Conservation (phyloP, 2,113 vertebrate genomes). For the Anhinga rufa region DNA sequence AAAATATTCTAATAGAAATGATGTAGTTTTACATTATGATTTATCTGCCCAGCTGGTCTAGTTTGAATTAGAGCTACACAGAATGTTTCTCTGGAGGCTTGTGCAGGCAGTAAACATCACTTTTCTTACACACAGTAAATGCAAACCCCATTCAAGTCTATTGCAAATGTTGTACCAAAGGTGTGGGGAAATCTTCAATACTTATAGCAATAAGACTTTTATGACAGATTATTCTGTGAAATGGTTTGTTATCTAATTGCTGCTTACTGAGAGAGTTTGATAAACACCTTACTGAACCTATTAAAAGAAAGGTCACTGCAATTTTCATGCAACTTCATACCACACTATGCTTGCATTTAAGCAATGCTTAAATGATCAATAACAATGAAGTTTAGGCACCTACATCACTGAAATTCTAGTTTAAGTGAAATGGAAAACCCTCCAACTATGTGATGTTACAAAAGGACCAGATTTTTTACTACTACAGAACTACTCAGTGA, state of each 20-base stretch:
- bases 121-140: conserved; percentile 38
- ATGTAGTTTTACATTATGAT: conserved; percentile 59
- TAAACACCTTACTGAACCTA: conserved; percentile 29
- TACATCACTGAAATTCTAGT: neutral
- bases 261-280: conserved; percentile 28
- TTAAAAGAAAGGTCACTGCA: conserved; percentile 34
- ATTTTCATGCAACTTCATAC: neutral
- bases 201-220: neutral
- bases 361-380: neutral
- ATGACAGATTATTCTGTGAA: conserved; percentile 20
- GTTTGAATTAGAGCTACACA: conserved; percentile 60
- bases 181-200: neutral
- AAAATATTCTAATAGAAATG: conserved; percentile 54
- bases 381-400: neutral
- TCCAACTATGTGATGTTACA: neutral
- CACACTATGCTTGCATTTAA: neutral
- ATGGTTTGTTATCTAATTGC: conserved; percentile 34
- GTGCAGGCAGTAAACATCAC: conserved; percentile 9
- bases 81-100: conserved; percentile 48
- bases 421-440: neutral
- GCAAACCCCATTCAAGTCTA: conserved; percentile 8
- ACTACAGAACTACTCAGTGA: neutral
- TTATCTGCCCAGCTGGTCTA: conserved; percentile 61
- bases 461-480: neutral
- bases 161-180: neutral